Evolutionary conservation across 2,113 vertebrate genomes (phyloP), one percentile per base, ranked within the genome.

Genomic region (Nothobranchius furzeri): DNA sequence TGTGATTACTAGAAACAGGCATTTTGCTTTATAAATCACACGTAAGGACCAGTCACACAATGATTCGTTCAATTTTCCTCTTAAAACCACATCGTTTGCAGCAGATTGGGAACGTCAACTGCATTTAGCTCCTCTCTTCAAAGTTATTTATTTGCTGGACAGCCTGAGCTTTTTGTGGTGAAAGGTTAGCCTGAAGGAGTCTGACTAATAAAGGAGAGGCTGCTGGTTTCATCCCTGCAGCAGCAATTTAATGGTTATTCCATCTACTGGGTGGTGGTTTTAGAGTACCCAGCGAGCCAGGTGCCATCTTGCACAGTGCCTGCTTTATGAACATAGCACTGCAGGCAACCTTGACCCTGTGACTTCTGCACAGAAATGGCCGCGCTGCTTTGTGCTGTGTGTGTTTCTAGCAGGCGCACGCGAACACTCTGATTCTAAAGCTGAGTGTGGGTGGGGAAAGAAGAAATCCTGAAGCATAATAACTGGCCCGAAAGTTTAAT

Each of bases 231-330:
- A 67, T 82, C 82, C 76, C 72, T 60, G 78, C 70, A 85, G 85
- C 69, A 77, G 63, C 57, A 37, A 57, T 82, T 79, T 86, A 85
- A 83, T 87, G 81, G 82, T 78, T 55, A 40, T 75, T 69, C 57
- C 65, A 64, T 73, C 48, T 68, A 61, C 52, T 51, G n/a, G 55
- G 50, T 45, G 47, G 60, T 71, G 45, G 69, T 53, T 42, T 43
- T 58, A 63, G 55, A 74, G 60, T 51, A 62, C 58, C 64, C 75
- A 60, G 7, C 48, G 20, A 64, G 51, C 68, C 68, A 73, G 81
- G 81, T 85, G 66, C 70, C 60, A 60, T 73, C 56, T 67, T 13
- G 49, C 17, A 24, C 7, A 42, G n/a, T 2, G 46, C 45, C 45
- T 64, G 63, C 74, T 78, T 67, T 64, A 58, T 50, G 46, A 63